Evolutionary conservation across 2,113 vertebrate species (phyloP).

Genomic region (Irena cyanogastra): DNA sequence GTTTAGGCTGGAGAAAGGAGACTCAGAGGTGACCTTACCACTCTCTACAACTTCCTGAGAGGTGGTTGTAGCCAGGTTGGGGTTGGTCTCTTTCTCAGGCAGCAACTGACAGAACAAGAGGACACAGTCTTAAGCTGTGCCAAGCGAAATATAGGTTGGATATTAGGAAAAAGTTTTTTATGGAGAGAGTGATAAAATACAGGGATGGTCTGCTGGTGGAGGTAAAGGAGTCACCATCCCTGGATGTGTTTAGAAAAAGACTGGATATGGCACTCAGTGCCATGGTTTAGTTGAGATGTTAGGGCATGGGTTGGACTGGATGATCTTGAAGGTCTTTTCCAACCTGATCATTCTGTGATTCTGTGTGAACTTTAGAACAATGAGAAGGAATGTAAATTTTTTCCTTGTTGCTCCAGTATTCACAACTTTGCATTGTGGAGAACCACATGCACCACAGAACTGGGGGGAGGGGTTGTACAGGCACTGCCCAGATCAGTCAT

Average conservation of each 20-base stretch:
- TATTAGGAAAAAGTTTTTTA: not conserved
- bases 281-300: too few relatives aligned
- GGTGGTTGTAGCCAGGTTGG: not conserved
- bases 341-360: not conserved
- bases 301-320: too few relatives aligned
- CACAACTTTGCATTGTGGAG: not conserved
- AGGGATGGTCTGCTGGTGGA: not conserved
- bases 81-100: not conserved
- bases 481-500: not conserved
- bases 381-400: not conserved
- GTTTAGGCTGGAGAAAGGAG: not conserved
- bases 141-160: not conserved
- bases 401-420: not conserved
- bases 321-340: too few relatives aligned
- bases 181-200: not conserved
- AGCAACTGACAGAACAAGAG: not conserved
- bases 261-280: not conserved
- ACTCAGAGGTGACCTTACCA: not conserved
- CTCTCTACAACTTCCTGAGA: not conserved
- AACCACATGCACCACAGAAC: rapidly evolving
- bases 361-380: not conserved
- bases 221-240: not conserved
- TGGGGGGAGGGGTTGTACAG: not conserved
- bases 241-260: not conserved
- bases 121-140: not conserved